Conservation (phyloP, 2,888 invertebrate species). For the Heliconius ismenius region DNA sequence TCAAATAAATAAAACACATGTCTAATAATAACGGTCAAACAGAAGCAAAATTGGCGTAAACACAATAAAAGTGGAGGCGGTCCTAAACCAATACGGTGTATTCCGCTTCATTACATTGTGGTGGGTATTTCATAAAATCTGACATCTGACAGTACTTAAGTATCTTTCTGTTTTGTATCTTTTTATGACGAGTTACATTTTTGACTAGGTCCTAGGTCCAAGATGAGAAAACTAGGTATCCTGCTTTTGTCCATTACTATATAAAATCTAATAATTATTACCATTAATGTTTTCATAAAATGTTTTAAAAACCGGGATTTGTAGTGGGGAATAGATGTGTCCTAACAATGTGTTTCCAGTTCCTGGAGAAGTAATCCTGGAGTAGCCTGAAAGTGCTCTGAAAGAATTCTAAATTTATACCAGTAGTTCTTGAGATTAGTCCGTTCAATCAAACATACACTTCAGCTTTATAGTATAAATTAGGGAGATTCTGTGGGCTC, state of each 20-base stretch:
- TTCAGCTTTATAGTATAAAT: slow-evolving; percentile 17
- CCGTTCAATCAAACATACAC: neutral
- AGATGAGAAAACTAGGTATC: too few relatives aligned
- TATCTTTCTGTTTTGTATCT: neutral
- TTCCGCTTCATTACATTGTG: slow-evolving; percentile 35
- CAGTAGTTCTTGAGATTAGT: neutral
- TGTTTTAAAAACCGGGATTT: too few relatives aligned
- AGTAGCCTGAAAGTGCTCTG: too few relatives aligned
- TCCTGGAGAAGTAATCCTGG: too few relatives aligned
- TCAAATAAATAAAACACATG: slow-evolving; percentile 19
- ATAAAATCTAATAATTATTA: too few relatives aligned
- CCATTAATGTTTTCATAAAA: too few relatives aligned
- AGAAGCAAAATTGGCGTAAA: slow-evolving; percentile 39
- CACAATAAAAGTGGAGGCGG: slow-evolving; percentile 29
- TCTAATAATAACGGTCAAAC: slow-evolving; percentile 33
- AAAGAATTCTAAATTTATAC: too few relatives aligned
- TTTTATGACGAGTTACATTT: too few relatives aligned
- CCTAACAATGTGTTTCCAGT: too few relatives aligned
- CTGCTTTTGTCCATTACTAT: too few relatives aligned
- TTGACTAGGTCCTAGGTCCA: too few relatives aligned
- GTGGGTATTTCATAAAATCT: slow-evolving; percentile 19
- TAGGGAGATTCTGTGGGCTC: slow-evolving; percentile 34
- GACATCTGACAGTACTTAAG: neutral
- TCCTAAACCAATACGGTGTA: slow-evolving; percentile 44
- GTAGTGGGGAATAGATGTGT: too few relatives aligned